These are phyloP conservation scores for Ictalurus furcatus DNA, from an alignment of 2,113 vertebrate genomes.

Conservation along the genomic window DNA sequence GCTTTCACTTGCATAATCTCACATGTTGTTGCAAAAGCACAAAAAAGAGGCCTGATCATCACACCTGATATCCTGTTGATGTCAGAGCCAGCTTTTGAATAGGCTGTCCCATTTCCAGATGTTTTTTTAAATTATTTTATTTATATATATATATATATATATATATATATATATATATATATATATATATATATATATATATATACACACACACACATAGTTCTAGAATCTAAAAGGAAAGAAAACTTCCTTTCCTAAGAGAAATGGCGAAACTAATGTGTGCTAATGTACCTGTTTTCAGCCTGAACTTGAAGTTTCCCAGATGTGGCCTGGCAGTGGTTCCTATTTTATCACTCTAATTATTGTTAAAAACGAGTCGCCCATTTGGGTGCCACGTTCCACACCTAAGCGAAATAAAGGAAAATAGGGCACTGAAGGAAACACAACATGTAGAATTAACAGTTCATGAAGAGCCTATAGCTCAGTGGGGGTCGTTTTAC, in stretches of 20 bases:
- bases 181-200: no score
- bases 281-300: background rate
- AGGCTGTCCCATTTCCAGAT: background rate
- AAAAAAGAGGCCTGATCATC: background rate
- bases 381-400: conserved; percentile 59
- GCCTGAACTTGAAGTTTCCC: conserved; percentile 62
- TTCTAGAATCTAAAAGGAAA: background rate
- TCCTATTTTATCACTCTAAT: conserved; percentile 72
- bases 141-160: no score
- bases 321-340: conserved; percentile 60
- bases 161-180: no score
- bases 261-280: conserved; percentile 13
- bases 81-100: background rate
- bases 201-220: background rate
- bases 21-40: background rate
- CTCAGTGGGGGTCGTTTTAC: conserved; percentile 73
- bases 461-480: conserved; percentile 68
- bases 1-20: conserved; percentile 21
- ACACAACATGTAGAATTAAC: conserved; percentile 57
- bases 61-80: conserved; percentile 13
- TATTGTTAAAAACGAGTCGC: conserved; percentile 64
- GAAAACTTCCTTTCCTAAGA: conserved; percentile 5
- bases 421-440: conserved; percentile 15
- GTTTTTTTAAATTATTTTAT: background rate
- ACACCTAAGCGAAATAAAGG: conserved; percentile 31